Conservation (phyloP, 2,888 invertebrate species). For the Lithophane leautieri region DNA sequence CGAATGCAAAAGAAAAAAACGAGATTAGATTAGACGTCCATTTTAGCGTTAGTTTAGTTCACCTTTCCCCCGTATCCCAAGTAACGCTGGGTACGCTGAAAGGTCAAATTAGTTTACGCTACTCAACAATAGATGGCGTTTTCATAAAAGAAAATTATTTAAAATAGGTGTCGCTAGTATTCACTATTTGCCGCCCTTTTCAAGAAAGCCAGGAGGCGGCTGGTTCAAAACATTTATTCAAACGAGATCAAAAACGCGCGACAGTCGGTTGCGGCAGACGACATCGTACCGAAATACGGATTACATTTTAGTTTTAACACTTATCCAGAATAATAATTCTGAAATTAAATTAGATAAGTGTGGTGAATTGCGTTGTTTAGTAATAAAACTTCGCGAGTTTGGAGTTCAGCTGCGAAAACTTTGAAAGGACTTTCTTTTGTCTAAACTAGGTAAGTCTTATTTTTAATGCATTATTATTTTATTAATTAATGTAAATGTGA, state of each 20-base stretch:
- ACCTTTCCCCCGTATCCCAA: background rate
- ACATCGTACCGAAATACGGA: conserved; percentile 45
- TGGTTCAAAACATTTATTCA: conserved; percentile 85
- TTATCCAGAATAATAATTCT: conserved; percentile 51
- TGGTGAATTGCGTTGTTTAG: conserved; percentile 46
- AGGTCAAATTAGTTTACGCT: conserved; percentile 48
- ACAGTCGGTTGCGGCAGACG: conserved; percentile 76
- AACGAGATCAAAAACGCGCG: conserved; percentile 87
- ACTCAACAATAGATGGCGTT: conserved; percentile 78
- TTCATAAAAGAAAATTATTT: background rate
- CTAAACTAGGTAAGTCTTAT: conserved; percentile 49
- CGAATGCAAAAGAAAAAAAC: background rate
- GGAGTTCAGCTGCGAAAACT: conserved; percentile 39
- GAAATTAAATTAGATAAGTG: conserved; percentile 50
- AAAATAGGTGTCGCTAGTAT: conserved; percentile 73
- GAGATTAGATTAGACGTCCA: background rate
- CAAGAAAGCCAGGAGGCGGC: conserved; percentile 72
- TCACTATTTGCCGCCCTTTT: conserved; percentile 67
- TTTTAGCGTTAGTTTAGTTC: conserved; percentile 23
- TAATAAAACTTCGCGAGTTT: conserved; percentile 45
- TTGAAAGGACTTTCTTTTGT: conserved; percentile 35
- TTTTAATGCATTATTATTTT: background rate
- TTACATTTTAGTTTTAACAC: conserved; percentile 39
- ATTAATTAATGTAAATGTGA: background rate
- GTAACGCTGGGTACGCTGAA: background rate